These are phyloP conservation scores for Botrylloides violaceus DNA, from an alignment of 23 tunicate genomes.

Conservation along the genomic window DNA sequence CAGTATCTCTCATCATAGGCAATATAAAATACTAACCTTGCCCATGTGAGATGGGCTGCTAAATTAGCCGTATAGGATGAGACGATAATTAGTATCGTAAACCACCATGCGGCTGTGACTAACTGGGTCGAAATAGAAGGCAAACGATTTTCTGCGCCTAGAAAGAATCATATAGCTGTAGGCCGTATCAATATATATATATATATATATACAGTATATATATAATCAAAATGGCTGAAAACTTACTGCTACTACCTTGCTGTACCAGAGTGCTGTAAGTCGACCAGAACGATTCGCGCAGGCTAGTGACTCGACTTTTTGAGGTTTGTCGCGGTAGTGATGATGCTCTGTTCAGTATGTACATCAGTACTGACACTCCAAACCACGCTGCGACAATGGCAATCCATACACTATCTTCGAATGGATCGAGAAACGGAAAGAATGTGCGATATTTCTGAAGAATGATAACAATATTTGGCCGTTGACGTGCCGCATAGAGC, in stretches of 20 bases:
- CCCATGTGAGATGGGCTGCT: conserved; percentile 72
- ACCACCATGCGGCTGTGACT: conserved; percentile 93
- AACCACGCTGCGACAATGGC: conserved; percentile 59
- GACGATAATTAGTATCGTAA: conserved; percentile 61
- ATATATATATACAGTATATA: too few relatives aligned
- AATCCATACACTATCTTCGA: conserved; percentile 62
- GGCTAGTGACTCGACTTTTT: conserved; percentile 19
- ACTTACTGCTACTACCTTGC: conserved; percentile 67
- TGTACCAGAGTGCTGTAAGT: conserved; percentile 77
- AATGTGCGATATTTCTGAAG: too few relatives aligned
- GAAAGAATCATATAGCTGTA: too few relatives aligned
- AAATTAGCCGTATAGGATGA: conserved; percentile 75
- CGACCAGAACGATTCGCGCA: conserved; percentile 67
- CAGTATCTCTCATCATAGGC: too few relatives aligned
- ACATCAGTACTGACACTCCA: conserved; percentile 47
- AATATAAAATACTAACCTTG: too few relatives aligned
- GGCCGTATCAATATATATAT: too few relatives aligned
- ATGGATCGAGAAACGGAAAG: conserved; percentile 65
- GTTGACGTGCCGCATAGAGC: too few relatives aligned
- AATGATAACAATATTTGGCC: too few relatives aligned
- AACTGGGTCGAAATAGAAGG: conserved; percentile 71
- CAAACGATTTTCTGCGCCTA: conserved; percentile 54
- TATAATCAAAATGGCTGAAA: too few relatives aligned
- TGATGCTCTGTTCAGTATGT: conserved; percentile 48
- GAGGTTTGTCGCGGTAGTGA: conserved; percentile 23